Evolutionary conservation across 2,797 vertebrate genomes (phyloP), one percentile per base, ranked within the genome.

Genomic region (Melanotaenia maccullochi): DNA sequence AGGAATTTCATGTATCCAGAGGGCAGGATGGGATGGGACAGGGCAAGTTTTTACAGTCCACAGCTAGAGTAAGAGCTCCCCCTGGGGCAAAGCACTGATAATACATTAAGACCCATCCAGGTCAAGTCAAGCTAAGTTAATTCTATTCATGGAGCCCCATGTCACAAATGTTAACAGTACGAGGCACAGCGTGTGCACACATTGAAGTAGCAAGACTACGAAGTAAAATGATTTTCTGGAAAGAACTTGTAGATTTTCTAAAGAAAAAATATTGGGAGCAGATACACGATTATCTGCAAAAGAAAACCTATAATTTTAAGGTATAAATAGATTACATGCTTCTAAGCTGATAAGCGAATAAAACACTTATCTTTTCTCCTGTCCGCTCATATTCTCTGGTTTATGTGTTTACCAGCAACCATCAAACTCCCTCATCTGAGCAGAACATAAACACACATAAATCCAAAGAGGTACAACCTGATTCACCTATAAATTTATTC

Each of bases 61-160:
- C 84, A 82, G 62, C 85, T 87, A 76, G 87, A 87, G 84, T 85
- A 90, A 90, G 75, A 90, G 90, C 92, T 88, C 92, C 92, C 90
- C 82, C 90, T 93, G 88, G 91, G 91, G 91, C 80, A 69, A 61
- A 68, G 76, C 42, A 70, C 57, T 5, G 14, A 84, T 73, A 90
- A 64, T 78, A 78, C 83, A 87, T 36, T 52, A 7, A 51, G 13
- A n/a, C 44, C 28, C 30, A 18, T 49, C 5, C 7, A 2, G 6
- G 75, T 58, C 2, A 60, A 47, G 49, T 62, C 25, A 32, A 3
- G 1, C 8, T 13, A 9, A 30, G 59, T 1, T 28, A 32, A 22
- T 38, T 51, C 13, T 36, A 52, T 65, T 33, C 51, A 9, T 38
- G 2, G 9, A 25, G 42, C 24, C 36, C 7, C 11, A 24, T 24